phyloP scores from a whole-genome alignment of 2,797 vertebrate species.

The Stomatorhinus walkeri region DNA sequence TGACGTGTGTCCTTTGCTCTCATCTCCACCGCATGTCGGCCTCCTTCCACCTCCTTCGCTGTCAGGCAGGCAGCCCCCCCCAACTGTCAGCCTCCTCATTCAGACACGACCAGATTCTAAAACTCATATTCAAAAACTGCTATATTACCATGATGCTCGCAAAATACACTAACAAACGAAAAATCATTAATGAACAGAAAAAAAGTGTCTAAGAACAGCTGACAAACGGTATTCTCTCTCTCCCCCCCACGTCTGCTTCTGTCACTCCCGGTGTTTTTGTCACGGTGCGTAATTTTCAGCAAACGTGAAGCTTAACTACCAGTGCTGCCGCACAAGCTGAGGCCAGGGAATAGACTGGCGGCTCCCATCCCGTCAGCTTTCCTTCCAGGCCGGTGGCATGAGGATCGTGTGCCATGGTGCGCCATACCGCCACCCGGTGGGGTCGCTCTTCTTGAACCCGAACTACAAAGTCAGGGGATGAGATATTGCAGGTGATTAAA shows the following conservation, averaged over 20 bases:
- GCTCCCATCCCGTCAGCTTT: background rate
- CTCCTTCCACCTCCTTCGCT: background rate
- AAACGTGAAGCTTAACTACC: background rate
- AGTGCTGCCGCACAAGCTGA: background rate
- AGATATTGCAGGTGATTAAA: background rate
- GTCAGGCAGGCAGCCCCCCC: background rate
- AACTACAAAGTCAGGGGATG: background rate
- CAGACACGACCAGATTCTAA: background rate
- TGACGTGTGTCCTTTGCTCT: background rate
- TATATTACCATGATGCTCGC: background rate
- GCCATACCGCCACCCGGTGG: background rate
- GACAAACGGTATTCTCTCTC: background rate
- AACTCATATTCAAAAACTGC: background rate
- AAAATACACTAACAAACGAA: background rate
- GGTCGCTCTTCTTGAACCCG: background rate
- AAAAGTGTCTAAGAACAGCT: background rate
- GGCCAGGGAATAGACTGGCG: background rate
- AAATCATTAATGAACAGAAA: background rate
- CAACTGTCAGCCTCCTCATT: background rate
- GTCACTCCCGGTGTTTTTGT: background rate
- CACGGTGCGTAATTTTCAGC: background rate
- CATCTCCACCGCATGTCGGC: background rate
- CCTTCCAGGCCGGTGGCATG: background rate
- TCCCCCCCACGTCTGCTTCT: background rate
- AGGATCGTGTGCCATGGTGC: background rate